phyloP scores from a whole-genome alignment of 2,797 vertebrate species.

The Peromyscus melanophrys region DNA sequence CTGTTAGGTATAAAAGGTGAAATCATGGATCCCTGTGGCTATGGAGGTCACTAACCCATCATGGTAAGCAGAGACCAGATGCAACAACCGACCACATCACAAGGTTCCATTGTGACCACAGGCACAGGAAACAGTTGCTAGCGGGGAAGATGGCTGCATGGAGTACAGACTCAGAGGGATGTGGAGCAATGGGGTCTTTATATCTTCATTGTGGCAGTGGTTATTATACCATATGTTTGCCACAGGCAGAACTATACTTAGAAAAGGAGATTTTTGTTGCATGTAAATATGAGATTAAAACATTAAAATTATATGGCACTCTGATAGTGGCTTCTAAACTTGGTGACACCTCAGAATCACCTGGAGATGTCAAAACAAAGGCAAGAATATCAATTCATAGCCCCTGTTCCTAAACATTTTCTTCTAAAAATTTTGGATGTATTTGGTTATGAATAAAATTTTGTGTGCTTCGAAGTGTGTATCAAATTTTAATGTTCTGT shows the following conservation, averaged over 20 bases:
- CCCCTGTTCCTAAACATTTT: neutral
- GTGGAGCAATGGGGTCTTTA: neutral
- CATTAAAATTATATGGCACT: neutral
- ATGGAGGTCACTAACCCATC: neutral
- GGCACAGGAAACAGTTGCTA: neutral
- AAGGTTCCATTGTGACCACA: neutral
- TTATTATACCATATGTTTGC: neutral
- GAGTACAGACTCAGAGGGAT: neutral
- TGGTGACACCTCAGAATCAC: neutral
- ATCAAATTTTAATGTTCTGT: neutral
- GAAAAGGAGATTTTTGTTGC: neutral
- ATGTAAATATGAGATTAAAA: neutral
- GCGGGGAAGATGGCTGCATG: neutral
- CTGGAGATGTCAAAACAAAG: conserved; percentile 5
- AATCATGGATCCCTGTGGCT: neutral
- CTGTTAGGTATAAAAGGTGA: neutral
- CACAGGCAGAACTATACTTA: neutral
- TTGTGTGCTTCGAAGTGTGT: neutral
- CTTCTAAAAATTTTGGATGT: conserved; percentile 11
- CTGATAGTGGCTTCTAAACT: neutral
- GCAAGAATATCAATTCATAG: neutral
- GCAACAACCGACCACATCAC: neutral
- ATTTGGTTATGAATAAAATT: neutral
- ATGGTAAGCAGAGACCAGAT: neutral
- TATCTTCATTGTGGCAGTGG: neutral